These are phyloP conservation scores for Apamea epomidion DNA, from an alignment of 2,888 invertebrate species.

Conservation along the genomic window DNA sequence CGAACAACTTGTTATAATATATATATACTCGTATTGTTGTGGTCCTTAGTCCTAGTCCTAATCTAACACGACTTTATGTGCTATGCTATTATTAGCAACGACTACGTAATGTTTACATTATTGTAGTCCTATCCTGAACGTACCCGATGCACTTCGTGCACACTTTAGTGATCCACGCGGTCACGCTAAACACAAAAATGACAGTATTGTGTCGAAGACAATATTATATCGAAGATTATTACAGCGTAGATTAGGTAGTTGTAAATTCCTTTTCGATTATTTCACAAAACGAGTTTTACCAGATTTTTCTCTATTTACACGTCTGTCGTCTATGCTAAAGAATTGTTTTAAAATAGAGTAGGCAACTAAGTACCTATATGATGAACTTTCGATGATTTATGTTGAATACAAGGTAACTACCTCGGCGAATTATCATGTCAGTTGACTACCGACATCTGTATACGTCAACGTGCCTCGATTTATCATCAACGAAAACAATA, in stretches of 20 bases:
- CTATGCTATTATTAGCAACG: slow-evolving; percentile 42
- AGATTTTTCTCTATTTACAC: slow-evolving; percentile 38
- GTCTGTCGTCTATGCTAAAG: slow-evolving; percentile 40
- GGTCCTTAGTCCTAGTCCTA: slow-evolving; percentile 10
- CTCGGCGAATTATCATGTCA: slow-evolving; percentile 28
- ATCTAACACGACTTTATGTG: slow-evolving; percentile 10
- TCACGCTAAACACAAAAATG: slow-evolving; percentile 5
- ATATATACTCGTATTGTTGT: slow-evolving; percentile 14
- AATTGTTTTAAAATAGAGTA: slow-evolving; percentile 35
- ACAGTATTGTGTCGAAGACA: slow-evolving; percentile 2
- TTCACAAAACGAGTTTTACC: slow-evolving; percentile 43
- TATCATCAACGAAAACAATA: slow-evolving; percentile 59
- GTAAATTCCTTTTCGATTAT: slow-evolving; percentile 25
- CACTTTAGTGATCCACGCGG: slow-evolving; percentile 8
- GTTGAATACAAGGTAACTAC: slow-evolving; percentile 7
- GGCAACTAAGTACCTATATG: neutral
- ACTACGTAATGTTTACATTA: slow-evolving; percentile 38
- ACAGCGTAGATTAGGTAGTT: slow-evolving; percentile 12
- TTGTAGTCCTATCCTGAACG: slow-evolving; percentile 15
- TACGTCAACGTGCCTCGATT: slow-evolving; percentile 35
- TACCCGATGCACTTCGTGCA: slow-evolving; percentile 7
- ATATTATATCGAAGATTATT: neutral
- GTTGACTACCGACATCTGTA: slow-evolving; percentile 25
- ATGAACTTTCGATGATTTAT: slow-evolving; percentile 25
- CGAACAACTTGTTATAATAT: neutral